A percentile compares a stretch with the other conserved stretches of the same genome.
Evolutionary conservation across 1,140 invertebrate genomes (phyloP).

Genomic region (Diploscapter pachys): DNA sequence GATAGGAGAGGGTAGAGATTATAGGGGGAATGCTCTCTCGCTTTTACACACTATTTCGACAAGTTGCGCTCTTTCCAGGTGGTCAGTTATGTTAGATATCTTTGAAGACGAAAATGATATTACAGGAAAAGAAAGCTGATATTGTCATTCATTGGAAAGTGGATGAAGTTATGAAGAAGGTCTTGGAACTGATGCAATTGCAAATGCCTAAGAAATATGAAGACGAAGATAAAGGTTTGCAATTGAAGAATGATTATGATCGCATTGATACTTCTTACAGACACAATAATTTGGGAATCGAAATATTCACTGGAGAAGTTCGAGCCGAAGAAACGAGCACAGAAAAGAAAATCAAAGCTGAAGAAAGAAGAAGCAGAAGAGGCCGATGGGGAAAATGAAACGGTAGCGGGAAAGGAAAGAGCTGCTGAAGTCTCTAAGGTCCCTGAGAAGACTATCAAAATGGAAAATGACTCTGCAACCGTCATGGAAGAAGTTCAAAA

Average conservation of each 20-base stretch:
- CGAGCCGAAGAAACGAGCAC: neutral
- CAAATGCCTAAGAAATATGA: neutral
- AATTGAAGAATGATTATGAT: neutral
- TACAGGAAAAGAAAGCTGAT: constrained; percentile 55
- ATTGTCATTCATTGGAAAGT: constrained; percentile 45
- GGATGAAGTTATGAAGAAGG: constrained; percentile 16
- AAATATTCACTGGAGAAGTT: constrained; percentile 1
- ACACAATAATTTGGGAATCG: neutral
- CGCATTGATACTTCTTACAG: neutral
- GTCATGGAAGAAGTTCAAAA: no score
- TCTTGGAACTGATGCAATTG: neutral
- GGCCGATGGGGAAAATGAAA: neutral
- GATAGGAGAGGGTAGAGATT: no score
- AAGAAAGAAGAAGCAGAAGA: constrained; percentile 18
- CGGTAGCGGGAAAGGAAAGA: constrained; percentile 7
- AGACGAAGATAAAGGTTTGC: neutral
- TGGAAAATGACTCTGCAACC: no score
- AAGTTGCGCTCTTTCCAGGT: no score
- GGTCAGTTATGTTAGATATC: no score
- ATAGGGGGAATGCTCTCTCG: no score
- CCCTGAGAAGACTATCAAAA: constrained; percentile 2
- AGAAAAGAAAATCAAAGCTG: constrained; percentile 9
- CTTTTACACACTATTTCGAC: no score
- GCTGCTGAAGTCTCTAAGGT: neutral
- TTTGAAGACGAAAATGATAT: constrained; percentile 3